phyloP scores from a whole-genome alignment of 2,797 vertebrate genomes.

The Macroramphosus scolopax region DNA sequence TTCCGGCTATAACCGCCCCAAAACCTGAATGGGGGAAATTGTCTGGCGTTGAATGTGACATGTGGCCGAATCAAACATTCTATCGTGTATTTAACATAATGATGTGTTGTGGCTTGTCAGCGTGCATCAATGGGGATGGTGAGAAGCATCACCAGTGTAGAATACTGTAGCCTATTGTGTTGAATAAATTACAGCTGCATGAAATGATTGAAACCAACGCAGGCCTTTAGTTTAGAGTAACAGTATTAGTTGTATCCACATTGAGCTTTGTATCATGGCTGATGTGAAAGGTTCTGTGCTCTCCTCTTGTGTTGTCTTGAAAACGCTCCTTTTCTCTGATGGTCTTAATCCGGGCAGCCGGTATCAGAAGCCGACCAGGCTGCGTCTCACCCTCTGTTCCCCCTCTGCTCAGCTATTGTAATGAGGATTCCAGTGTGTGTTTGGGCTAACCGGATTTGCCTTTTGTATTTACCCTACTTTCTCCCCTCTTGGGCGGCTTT shows the following conservation, averaged over 20 bases:
- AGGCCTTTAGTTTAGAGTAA: constrained; percentile 33
- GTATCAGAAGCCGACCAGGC: constrained; percentile 47
- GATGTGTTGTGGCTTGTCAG: constrained; percentile 4
- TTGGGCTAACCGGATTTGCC: constrained; percentile 60
- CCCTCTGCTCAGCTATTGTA: constrained; percentile 37
- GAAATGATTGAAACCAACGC: constrained; percentile 27
- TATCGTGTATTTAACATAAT: constrained; percentile 9
- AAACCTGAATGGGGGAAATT: constrained; percentile 50
- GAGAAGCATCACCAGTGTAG: constrained; percentile 15
- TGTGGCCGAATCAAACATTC: constrained; percentile 37
- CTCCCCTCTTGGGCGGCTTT: constrained; percentile 35
- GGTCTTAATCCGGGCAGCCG: constrained; percentile 50
- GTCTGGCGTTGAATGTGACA: constrained; percentile 34
- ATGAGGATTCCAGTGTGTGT: constrained; percentile 55
- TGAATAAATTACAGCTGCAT: constrained; percentile 44
- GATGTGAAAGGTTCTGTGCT: constrained; percentile 35
- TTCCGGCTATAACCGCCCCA: constrained; percentile 32
- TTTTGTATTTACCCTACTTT: constrained; percentile 68
- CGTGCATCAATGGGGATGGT: constrained; percentile 32
- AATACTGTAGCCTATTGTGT: constrained; percentile 27
- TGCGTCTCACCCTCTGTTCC: constrained; percentile 23
- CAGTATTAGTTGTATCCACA: constrained; percentile 31
- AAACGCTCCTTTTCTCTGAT: constrained; percentile 41
- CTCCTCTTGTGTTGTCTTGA: constrained; percentile 25
- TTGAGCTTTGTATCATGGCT: constrained; percentile 31